phyloP scores from a whole-genome alignment of 2,797 vertebrate species.

The Lophotriccus pileatus region DNA sequence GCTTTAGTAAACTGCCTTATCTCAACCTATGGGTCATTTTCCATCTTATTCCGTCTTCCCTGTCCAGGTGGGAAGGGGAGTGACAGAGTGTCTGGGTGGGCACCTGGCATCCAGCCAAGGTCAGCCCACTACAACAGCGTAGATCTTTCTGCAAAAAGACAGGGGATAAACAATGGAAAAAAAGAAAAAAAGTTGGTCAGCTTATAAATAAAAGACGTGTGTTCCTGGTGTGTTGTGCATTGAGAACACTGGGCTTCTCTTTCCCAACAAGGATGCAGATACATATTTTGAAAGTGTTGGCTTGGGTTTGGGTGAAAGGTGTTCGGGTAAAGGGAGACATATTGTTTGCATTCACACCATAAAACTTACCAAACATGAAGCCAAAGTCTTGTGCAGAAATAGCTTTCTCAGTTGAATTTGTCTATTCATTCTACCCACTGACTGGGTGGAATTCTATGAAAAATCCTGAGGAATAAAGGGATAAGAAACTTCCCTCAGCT shows the following conservation, averaged over 20 bases:
- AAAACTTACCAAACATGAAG: background rate
- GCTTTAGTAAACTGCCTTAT: background rate
- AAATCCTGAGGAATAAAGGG: background rate
- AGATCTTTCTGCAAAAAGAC: background rate
- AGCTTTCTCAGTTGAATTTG: background rate
- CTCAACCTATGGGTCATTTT: background rate
- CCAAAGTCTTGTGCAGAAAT: background rate
- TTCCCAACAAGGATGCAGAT: background rate
- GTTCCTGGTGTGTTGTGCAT: background rate
- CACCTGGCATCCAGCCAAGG: background rate
- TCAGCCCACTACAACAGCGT: background rate
- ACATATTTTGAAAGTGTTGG: background rate
- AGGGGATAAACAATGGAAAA: background rate
- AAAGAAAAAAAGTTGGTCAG: background rate
- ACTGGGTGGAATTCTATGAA: background rate
- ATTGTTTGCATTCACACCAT: rapidly evolving
- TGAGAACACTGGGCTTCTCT: background rate
- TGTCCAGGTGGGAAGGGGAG: background rate
- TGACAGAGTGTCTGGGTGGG: background rate
- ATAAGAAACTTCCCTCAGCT: background rate
- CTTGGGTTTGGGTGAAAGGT: background rate
- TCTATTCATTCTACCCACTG: background rate
- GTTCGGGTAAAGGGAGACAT: background rate
- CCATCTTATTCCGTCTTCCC: too few species aligned
- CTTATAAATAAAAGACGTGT: background rate